Percentiles rank a stretch among this genome's conserved stretches.
phyloP scores from a whole-genome alignment of 2,797 vertebrate genomes.

The Gymnothorax reevesii region DNA sequence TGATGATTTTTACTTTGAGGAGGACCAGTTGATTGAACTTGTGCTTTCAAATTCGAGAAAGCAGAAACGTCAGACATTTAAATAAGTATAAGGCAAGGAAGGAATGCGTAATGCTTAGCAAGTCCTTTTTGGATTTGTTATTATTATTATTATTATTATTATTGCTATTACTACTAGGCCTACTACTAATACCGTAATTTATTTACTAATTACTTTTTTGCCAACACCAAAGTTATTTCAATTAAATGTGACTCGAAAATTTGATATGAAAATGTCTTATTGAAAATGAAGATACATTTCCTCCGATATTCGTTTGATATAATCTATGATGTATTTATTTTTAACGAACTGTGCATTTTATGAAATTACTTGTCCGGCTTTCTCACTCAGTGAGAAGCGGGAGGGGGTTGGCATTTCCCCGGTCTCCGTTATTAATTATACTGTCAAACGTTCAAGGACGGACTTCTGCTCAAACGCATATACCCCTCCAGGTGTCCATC shows the following conservation, averaged over 20 bases:
- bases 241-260: background rate
- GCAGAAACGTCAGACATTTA: no score
- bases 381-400: background rate
- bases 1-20: background rate
- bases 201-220: background rate
- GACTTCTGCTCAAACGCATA: background rate
- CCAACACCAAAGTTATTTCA: background rate
- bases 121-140: background rate
- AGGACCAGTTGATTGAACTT: background rate
- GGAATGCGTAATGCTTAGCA: background rate
- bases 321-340: background rate
- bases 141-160: background rate
- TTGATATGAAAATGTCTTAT: background rate
- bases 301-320: background rate
- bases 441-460: constrained; percentile 32
- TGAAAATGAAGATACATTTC: background rate
- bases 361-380: background rate
- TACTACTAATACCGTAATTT: background rate
- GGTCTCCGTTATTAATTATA: background rate
- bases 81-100: no score
- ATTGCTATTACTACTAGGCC: background rate
- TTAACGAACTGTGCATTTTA: background rate
- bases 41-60: no score
- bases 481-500: constrained; percentile 23
- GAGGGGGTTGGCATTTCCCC: no score